Conservation (phyloP, 2,113 vertebrate species). For the Empidonax alnorum region DNA sequence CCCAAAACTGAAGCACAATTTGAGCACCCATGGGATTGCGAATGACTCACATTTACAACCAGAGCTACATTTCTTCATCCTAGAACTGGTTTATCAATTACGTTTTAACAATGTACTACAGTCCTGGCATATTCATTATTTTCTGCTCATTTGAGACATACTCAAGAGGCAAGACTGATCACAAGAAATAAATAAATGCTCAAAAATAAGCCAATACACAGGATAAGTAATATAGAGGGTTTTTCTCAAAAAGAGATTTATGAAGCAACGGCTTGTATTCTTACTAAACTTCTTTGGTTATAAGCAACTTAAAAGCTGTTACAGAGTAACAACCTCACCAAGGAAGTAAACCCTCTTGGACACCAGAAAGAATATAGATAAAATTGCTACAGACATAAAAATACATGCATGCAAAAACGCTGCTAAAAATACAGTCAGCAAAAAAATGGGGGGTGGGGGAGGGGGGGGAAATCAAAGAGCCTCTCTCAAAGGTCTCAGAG, state of each 20-base stretch:
- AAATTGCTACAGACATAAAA: neutral
- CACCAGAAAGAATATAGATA: neutral
- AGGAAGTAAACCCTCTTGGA: neutral
- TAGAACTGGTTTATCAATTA: neutral
- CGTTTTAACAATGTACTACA: neutral
- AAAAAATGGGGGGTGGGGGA: rapidly evolving
- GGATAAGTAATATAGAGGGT: neutral
- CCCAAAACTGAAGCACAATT: neutral
- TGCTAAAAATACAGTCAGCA: neutral
- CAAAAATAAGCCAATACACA: neutral
- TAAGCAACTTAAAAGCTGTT: neutral
- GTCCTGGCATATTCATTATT: neutral
- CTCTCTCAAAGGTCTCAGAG: neutral
- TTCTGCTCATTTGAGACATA: neutral
- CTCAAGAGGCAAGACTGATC: neutral
- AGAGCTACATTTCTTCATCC: neutral
- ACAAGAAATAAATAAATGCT: neutral
- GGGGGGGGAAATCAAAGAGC: neutral
- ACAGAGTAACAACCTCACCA: neutral
- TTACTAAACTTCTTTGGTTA: neutral
- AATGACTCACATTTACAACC: neutral
- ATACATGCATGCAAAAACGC: neutral
- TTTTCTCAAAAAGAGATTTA: neutral
- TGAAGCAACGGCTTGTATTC: neutral
- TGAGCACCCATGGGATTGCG: neutral